Evolutionary conservation across 2,888 invertebrate genomes (phyloP).

Genomic region (Oligia fasciuncula): DNA sequence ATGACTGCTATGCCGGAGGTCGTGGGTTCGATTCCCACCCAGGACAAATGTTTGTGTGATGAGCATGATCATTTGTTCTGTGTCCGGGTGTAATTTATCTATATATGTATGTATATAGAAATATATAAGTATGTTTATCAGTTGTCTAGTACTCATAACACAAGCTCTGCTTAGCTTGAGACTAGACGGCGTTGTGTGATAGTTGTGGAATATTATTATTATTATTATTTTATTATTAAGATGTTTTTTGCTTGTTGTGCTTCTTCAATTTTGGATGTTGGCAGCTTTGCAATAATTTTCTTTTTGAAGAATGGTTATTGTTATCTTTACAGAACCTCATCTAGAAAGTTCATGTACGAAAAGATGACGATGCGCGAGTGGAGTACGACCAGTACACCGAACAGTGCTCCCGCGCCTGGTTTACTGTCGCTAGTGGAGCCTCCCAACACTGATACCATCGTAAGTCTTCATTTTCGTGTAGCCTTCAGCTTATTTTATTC

Average conservation of each 20-base stretch:
- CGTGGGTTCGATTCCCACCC: no score
- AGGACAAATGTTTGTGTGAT: no score
- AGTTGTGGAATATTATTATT: no score
- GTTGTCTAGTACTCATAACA: no score
- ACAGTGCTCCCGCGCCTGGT: conserved; percentile 82
- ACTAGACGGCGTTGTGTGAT: no score
- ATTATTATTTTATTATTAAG: no score
- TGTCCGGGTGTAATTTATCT: no score
- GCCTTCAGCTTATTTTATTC: not conserved
- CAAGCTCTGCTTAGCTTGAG: no score
- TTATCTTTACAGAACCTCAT: conserved; percentile 84
- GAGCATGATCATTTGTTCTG: no score
- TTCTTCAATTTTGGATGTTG: conserved; percentile 4
- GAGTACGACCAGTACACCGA: conserved; percentile 83
- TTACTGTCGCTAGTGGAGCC: conserved; percentile 87
- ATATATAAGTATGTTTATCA: no score
- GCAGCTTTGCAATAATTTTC: conserved; percentile 35
- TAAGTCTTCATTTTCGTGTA: conserved; percentile 66
- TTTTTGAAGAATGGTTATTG: conserved; percentile 48
- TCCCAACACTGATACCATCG: conserved; percentile 78
- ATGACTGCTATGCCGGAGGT: no score
- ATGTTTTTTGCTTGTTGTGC: conserved; percentile 1
- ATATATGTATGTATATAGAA: no score
- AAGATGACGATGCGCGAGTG: conserved; percentile 89
- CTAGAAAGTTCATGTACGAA: conserved; percentile 89